A percentile compares a stretch with the other conserved stretches of the same genome.
Conservation (phyloP, 2,113 vertebrate species). For the Ptychochromis oligacanthus region DNA sequence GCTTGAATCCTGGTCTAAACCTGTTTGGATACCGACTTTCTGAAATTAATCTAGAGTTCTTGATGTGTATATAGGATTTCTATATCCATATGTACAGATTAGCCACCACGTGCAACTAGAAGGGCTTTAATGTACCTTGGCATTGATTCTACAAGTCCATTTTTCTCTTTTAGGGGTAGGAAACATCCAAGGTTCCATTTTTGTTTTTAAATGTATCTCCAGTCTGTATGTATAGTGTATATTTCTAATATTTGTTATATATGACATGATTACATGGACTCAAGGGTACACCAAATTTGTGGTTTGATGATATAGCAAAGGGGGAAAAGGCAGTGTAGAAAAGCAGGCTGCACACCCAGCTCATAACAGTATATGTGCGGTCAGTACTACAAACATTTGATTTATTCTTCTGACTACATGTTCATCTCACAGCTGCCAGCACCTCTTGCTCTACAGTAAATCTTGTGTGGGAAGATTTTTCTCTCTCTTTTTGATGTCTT, state of each 20-base stretch:
- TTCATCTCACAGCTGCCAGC: background rate
- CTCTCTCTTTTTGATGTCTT: slow-evolving; percentile 1
- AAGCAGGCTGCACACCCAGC: background rate
- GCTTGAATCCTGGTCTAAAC: background rate
- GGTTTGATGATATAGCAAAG: background rate
- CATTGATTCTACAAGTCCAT: background rate
- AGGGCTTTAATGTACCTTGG: background rate
- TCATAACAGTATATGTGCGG: background rate
- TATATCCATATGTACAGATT: background rate
- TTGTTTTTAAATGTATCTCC: background rate
- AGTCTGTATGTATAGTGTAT: background rate
- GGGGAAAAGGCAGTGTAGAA: background rate
- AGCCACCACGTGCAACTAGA: background rate
- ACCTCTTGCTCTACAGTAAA: background rate
- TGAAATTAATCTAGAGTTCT: background rate
- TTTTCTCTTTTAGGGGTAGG: background rate
- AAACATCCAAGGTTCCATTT: background rate
- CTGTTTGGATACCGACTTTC: background rate
- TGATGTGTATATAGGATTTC: background rate
- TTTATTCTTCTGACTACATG: background rate
- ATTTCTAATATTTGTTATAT: background rate
- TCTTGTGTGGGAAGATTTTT: background rate
- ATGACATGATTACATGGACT: background rate
- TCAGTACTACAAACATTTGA: slow-evolving; percentile 4
- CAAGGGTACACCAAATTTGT: background rate